phyloP scores from a whole-genome alignment of 2,888 invertebrate genomes.

The Drosophila nr. fundita region DNA sequence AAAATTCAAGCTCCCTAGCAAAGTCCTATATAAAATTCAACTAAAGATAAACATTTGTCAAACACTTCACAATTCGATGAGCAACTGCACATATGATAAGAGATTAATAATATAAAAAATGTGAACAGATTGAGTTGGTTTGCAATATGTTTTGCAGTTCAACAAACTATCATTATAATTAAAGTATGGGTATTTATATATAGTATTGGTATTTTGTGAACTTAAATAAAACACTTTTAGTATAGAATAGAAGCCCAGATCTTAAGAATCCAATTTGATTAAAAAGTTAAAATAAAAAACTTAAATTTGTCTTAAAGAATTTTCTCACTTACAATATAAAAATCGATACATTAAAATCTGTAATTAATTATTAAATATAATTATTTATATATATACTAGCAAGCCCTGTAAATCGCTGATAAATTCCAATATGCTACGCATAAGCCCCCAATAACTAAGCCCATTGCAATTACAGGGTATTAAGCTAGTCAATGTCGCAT shows the following conservation, averaged over 20 bases:
- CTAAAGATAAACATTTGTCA: neutral
- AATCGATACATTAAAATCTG: neutral
- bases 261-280: neutral
- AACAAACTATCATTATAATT: neutral
- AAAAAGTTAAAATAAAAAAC: too few relatives aligned
- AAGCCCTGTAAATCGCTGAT: accelerated
- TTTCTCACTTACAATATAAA: too few relatives aligned
- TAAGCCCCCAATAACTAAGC: neutral
- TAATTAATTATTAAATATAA: too few relatives aligned
- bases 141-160: neutral
- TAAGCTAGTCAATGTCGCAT: neutral
- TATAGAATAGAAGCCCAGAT: accelerated
- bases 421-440: neutral
- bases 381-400: too few relatives aligned
- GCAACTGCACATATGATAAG: neutral
- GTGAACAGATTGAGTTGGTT: neutral
- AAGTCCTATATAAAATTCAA: neutral
- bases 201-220: neutral
- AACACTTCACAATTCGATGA: neutral
- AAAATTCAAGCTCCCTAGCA: neutral
- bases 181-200: accelerated
- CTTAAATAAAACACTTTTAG: neutral
- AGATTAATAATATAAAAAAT: neutral
- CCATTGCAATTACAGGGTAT: conserved; percentile 25
- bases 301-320: too few relatives aligned